Evolutionary conservation across 2,888 invertebrate species (phyloP), one percentile per base, ranked within the genome.

Genomic region (Parthenolecanium corni): DNA sequence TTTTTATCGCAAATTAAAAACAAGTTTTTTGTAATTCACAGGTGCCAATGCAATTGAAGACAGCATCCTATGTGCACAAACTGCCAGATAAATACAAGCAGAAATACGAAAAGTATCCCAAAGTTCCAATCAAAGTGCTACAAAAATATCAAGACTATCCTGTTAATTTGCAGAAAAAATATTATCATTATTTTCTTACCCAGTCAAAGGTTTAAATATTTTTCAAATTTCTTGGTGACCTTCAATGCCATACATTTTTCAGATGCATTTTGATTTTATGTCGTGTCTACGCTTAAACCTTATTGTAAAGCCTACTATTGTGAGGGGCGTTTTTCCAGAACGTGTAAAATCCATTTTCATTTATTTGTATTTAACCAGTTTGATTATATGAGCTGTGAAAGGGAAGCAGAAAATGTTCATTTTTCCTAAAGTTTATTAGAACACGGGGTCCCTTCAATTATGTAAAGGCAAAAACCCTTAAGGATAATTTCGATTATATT

Each of bases 81-180:
- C 36, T 23, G 16, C n/a, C n/a, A n/a, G 47, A 61, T 38, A 21
- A 31, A 9, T 51, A 23, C 11, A 61, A 40, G 38, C n/a, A 23
- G 4, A 58, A 58, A 21, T 58, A 58, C n/a, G 51, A 49, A 3
- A 51, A 61, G 12, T 38, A 61, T 16, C 5, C 11, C 1, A 63
- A 63, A 36, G 5, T 54, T 23, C 31, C 44, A n/a, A 3, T 31
- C 14, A 63, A 63, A 47, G 25, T 63, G 20, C 16, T 63, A 16
- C 52, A 53, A 25, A 63, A 63, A 16, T 63, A 63, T 24, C 31
- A 63, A 54, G 53, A 63, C 25, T 53, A 53, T 24, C 63, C 63
- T 14, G 14, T 6, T 9, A 40, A 63, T 47, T 16, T 63, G 23
- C 63, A 63, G 54, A 63, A 54, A 23, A 63, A 63, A 24, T 63